Evolutionary conservation across 2,113 vertebrate species (phyloP), one percentile per base, ranked within the genome.

Genomic region (Thermophis baileyi): DNA sequence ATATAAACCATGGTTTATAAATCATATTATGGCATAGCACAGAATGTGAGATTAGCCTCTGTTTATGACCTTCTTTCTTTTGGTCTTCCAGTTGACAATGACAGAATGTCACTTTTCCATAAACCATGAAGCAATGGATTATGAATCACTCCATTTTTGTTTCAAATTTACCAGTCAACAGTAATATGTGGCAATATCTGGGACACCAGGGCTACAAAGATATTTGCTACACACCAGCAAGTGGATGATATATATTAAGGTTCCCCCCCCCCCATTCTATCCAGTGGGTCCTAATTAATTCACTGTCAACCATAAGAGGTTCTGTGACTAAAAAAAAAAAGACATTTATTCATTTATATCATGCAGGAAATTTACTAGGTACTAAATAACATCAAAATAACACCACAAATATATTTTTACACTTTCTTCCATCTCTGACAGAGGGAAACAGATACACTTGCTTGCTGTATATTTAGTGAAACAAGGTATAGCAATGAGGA

Each of bases 351-450:
- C 40, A 89, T 90, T 55, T 93, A 49, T 57, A 85, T 49, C 35
- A 49, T 74, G 27, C 51, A 51, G 49, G 30, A 93, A 89, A 93
- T 50, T 25, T 85, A 57, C 51, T 50, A 93, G 53, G 69, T 86
- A 44, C 53, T 89, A 57, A 89, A 93, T 50, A 93, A 49, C 46
- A 47, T 81, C 35, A 92, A 25, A 4, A 54, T 54, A 54, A 54
- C 20, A 22, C 25, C 40, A 55, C 54, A 85, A 89, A 92, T 85
- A 92, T 51, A 49, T 57, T 92, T 89, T 89, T 53, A 85, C 63
- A 92, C 87, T 89, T 89, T 30, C 40, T 92, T 18, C 40, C 30
- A 46, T 85, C 63, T 74, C 69, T 89, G 88, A 49, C 69, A 92
- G 44, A 55, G 46, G 11, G 85, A 57, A 92, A 85, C 40, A 55